phyloP scores from a whole-genome alignment of 2,888 invertebrate species.

The Drosophila merina region DNA sequence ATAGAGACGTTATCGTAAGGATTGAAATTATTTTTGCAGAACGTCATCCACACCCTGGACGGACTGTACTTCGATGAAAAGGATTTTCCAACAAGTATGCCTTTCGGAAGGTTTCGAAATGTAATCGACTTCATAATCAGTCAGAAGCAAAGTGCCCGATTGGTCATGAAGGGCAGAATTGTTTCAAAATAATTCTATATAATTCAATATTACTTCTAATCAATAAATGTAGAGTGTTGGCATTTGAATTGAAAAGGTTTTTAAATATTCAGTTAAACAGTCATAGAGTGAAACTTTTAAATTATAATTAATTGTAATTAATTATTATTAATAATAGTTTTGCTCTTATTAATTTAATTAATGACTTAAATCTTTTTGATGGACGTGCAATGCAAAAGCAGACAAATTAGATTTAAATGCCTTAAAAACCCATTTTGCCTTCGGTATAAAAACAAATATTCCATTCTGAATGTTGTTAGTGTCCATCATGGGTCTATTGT shows the following conservation, averaged over 20 bases:
- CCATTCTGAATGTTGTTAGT: too few species aligned
- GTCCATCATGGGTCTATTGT: conserved; percentile 12
- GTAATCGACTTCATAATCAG: conserved; percentile 11
- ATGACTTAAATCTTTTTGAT: background rate
- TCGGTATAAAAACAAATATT: background rate
- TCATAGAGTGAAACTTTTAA: background rate
- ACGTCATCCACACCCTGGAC: conserved; percentile 5
- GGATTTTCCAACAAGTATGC: conserved; percentile 22
- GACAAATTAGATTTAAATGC: conserved; percentile 2
- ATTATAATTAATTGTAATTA: background rate
- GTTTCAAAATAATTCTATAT: background rate
- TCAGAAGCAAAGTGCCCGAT: conserved; percentile 19
- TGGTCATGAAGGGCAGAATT: background rate
- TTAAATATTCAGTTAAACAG: background rate
- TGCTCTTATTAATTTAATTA: background rate
- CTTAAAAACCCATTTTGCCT: background rate
- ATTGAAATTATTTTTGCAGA: background rate
- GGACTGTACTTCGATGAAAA: conserved; percentile 23
- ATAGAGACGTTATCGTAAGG: background rate
- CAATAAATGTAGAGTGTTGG: too few species aligned
- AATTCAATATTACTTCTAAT: too few species aligned
- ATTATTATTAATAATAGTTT: background rate
- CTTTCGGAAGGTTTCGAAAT: conserved; percentile 19
- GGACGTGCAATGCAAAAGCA: background rate
- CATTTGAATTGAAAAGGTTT: too few species aligned